Conservation (phyloP, 2,113 vertebrate genomes). For the Enhydra lutris region DNA sequence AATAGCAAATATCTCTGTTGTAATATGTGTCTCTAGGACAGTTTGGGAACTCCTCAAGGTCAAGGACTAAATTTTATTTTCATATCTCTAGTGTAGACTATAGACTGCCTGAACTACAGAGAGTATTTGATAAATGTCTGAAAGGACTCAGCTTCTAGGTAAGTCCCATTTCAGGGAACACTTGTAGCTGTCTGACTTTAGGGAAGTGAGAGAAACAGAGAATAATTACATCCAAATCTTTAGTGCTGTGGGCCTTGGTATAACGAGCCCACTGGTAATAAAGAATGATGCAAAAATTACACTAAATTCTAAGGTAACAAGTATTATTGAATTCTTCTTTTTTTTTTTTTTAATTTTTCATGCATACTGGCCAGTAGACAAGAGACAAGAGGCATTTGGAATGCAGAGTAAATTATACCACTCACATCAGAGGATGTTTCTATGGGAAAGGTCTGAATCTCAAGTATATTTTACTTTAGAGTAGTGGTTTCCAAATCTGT, state of each 20-base stretch:
- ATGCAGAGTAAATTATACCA: not conserved
- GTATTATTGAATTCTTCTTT: not conserved
- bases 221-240: not conserved
- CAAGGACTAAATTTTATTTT: not conserved
- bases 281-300: not conserved
- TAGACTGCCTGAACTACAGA: not conserved
- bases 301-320: not conserved
- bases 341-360: not conserved
- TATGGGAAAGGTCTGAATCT: not conserved
- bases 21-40: not conserved
- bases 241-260: not conserved
- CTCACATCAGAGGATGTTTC: not conserved
- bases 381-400: not conserved
- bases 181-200: not conserved
- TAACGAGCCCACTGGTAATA: not conserved
- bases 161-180: constrained; percentile 22
- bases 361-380: not conserved
- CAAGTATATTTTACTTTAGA: not conserved
- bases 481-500: not conserved
- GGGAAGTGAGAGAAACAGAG: not conserved
- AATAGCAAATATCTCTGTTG: not conserved
- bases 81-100: not conserved
- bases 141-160: constrained; percentile 24
- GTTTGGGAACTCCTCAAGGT: not conserved
- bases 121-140: not conserved